Conservation (phyloP, 2,113 vertebrate genomes). For the Tragelaphus imberbis region DNA sequence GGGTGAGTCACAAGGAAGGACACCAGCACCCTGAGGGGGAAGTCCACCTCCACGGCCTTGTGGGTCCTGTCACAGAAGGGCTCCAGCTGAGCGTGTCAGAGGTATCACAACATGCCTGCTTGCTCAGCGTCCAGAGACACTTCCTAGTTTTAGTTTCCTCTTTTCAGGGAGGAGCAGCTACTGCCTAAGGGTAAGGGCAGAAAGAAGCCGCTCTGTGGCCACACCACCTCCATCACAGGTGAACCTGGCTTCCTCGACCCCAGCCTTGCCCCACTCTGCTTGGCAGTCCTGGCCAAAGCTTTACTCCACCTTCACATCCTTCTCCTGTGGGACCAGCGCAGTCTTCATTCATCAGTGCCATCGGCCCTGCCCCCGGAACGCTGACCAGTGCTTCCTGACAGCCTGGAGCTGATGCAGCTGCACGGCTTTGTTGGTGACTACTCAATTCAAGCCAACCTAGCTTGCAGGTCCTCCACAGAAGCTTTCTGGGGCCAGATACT, state of each 20-base stretch:
- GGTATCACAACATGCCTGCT: accelerated
- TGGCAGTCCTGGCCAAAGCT: background rate
- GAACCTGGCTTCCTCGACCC: background rate
- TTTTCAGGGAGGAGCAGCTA: background rate
- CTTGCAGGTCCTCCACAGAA: background rate
- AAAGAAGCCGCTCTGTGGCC: background rate
- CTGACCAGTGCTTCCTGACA: background rate
- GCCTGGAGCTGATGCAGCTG: background rate
- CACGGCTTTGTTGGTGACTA: background rate
- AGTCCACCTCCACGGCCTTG: background rate
- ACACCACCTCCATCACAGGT: background rate
- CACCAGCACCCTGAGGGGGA: background rate
- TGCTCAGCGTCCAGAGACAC: background rate
- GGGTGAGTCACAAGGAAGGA: background rate
- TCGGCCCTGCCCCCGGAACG: background rate
- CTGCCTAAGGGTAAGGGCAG: background rate
- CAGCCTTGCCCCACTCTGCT: background rate
- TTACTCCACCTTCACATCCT: background rate
- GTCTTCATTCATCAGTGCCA: background rate
- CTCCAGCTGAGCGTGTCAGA: background rate
- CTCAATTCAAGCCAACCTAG: background rate
- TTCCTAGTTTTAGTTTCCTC: background rate
- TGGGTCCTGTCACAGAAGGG: background rate
- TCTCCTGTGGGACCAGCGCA: background rate
- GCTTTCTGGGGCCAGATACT: background rate